Percentiles rank a stretch among this genome's conserved stretches.
Conservation (phyloP, 2,888 invertebrate genomes). For the Gari tellinella region DNA sequence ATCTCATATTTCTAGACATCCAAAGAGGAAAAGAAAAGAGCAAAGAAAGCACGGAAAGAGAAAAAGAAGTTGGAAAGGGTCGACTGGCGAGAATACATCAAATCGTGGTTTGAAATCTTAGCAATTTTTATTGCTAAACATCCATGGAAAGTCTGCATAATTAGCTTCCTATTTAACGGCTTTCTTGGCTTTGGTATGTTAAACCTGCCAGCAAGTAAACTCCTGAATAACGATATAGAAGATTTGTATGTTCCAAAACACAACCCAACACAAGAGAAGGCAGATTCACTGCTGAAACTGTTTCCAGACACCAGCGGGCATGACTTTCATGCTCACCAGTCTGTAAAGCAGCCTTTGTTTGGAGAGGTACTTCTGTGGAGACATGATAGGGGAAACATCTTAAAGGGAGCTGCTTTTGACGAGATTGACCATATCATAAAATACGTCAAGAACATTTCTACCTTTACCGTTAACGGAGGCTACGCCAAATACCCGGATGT, state of each 20-base stretch:
- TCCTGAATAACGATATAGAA: constrained; percentile 46
- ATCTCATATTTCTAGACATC: too few species aligned
- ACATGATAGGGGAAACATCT: constrained; percentile 23
- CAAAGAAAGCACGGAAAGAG: too few species aligned
- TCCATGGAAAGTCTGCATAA: constrained; percentile 42
- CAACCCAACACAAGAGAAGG: constrained; percentile 21
- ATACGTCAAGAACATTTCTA: constrained; percentile 31
- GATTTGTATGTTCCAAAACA: constrained; percentile 40
- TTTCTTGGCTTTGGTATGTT: constrained; percentile 39
- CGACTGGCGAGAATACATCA: too few species aligned
- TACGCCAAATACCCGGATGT: constrained; percentile 31
- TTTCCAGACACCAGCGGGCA: constrained; percentile 36
- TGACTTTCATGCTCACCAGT: constrained; percentile 30
- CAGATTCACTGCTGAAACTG: constrained; percentile 11
- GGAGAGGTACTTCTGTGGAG: constrained; percentile 32
- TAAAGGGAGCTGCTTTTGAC: constrained; percentile 15
- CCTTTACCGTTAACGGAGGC: constrained; percentile 14
- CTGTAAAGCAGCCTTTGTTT: constrained; percentile 36
- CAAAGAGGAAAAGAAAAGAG: too few species aligned
- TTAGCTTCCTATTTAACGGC: constrained; percentile 33
- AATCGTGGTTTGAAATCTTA: constrained; percentile 16
- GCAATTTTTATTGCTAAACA: constrained; percentile 23
- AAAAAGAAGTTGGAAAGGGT: too few species aligned
- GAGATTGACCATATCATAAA: constrained; percentile 34
- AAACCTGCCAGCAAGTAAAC: constrained; percentile 25